These are phyloP conservation scores for Papilio polytes DNA, from an alignment of 1,140 invertebrate species.

Conservation along the genomic window DNA sequence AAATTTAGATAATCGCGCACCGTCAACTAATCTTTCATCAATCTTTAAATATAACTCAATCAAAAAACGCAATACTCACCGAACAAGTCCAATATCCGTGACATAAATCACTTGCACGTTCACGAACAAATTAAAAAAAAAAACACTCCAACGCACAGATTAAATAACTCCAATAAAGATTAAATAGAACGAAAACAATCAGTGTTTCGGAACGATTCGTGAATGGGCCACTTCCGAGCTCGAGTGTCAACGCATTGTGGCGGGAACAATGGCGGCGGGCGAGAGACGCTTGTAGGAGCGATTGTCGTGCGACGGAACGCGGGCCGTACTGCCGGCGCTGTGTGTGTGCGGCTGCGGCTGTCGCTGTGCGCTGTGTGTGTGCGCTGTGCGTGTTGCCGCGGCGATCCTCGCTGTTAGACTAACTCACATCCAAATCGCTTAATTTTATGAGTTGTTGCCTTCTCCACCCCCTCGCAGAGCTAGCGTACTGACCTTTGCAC, in stretches of 20 bases:
- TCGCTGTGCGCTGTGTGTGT: constrained; percentile 62
- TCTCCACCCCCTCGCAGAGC: constrained; percentile 78
- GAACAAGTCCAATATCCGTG: constrained; percentile 58
- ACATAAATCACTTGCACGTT: constrained; percentile 54
- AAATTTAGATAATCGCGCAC: neutral
- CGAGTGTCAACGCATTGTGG: constrained; percentile 66
- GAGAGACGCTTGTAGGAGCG: constrained; percentile 26
- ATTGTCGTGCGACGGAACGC: constrained; percentile 39
- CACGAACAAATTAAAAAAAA: constrained; percentile 45
- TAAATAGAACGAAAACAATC: constrained; percentile 46
- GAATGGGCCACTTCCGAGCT: constrained; percentile 54
- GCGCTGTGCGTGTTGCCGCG: constrained; percentile 72
- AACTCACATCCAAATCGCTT: constrained; percentile 84
- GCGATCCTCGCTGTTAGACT: constrained; percentile 82
- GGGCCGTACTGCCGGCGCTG: constrained; percentile 36
- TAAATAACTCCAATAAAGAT: constrained; percentile 42
- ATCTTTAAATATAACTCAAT: constrained; percentile 50
- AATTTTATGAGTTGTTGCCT: constrained; percentile 85
- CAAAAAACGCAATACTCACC: constrained; percentile 57
- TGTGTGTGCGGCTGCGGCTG: constrained; percentile 54
- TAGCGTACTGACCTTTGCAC: constrained; percentile 60
- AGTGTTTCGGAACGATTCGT: constrained; percentile 52
- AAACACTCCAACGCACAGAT: constrained; percentile 54
- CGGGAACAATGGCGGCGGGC: constrained; percentile 57
- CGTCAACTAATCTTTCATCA: constrained; percentile 41